Conservation (phyloP, 2,888 invertebrate genomes). For the Muscina levida region DNA sequence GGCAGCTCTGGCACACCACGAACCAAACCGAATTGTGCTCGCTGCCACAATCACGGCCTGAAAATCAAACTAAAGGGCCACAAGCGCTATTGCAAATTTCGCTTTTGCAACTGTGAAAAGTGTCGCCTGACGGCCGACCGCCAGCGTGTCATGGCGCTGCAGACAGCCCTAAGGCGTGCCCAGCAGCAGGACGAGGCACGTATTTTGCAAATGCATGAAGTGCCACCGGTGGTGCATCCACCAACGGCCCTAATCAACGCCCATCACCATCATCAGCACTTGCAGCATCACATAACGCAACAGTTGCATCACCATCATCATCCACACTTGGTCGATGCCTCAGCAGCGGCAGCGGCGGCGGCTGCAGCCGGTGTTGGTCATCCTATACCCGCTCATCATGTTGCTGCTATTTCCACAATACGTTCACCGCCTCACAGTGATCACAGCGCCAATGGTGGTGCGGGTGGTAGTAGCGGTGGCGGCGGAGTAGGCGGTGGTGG, state of each 20-base stretch:
- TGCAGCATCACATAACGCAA: constrained; percentile 78
- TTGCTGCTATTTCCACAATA: constrained; percentile 62
- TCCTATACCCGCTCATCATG: constrained; percentile 52
- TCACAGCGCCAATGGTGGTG: constrained; percentile 61
- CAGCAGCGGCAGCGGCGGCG: constrained; percentile 69
- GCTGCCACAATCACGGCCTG: constrained; percentile 94
- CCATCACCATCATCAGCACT: constrained; percentile 78
- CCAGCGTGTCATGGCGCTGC: constrained; percentile 93
- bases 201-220: constrained; percentile 81
- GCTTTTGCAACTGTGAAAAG: constrained; percentile 91
- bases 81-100: constrained; percentile 93
- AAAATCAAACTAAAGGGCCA: constrained; percentile 94
- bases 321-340: constrained; percentile 57
- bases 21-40: constrained; percentile 94
- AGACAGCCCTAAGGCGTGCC: constrained; percentile 90
- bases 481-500: constrained; percentile 58
- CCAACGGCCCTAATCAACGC: constrained; percentile 71
- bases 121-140: constrained; percentile 92
- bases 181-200: constrained; percentile 91
- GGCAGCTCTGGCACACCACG: constrained; percentile 85
- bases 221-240: constrained; percentile 78
- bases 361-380: constrained; percentile 68
- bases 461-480: constrained; percentile 62
- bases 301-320: constrained; percentile 81
- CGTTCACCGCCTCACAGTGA: constrained; percentile 72